A percentile compares a stretch with the other conserved stretches of the same genome.
Conservation (phyloP, 1,140 invertebrate genomes). For the Chironomus tepperi region DNA sequence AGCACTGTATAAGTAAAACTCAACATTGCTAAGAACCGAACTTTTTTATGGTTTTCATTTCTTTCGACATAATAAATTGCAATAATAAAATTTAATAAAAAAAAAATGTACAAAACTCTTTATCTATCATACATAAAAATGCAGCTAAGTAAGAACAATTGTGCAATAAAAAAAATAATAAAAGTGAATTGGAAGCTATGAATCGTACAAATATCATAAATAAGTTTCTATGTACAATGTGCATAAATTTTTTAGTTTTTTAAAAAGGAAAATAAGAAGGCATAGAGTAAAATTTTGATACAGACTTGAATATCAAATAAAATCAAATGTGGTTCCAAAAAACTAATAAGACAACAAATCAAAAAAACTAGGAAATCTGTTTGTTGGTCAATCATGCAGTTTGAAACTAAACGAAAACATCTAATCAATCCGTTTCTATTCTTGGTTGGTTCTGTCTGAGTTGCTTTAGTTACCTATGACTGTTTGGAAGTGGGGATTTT, state of each 20-base stretch:
- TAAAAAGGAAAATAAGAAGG: not conserved
- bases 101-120: not conserved
- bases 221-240: not conserved
- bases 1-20: constrained; percentile 91
- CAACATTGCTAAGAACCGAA: constrained; percentile 42
- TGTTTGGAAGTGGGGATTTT: too few relatives aligned
- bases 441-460: too few relatives aligned
- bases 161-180: constrained; percentile 7
- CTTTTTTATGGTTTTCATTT: constrained; percentile 28
- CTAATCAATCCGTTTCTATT: not conserved
- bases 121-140: constrained; percentile 11
- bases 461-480: too few relatives aligned
- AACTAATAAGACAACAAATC: not conserved
- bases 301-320: not conserved
- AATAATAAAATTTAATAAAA: constrained; percentile 1
- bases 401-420: not conserved
- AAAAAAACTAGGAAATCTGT: not conserved
- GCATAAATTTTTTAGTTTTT: not conserved
- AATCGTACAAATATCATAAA: not conserved
- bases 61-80: not conserved
- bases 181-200: not conserved
- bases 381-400: not conserved
- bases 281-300: not conserved
- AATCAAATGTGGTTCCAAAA: constrained; percentile 2
- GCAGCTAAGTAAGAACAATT: constrained; percentile 12